Conservation (phyloP, 2,113 vertebrate species). For the Arvicanthis niloticus region DNA sequence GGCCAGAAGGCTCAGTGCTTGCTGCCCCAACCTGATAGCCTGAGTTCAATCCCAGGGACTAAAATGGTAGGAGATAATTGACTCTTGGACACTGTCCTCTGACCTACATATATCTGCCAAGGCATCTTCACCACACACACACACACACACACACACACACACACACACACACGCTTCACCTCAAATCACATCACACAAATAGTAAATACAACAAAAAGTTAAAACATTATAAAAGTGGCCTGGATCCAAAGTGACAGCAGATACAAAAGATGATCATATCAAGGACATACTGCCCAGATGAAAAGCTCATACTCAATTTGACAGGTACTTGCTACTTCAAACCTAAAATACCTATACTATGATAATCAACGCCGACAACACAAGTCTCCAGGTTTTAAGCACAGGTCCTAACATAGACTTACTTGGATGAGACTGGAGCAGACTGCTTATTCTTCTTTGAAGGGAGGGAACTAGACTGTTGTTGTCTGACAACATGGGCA, state of each 20-base stretch:
- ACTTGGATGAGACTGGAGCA: slow-evolving; percentile 87
- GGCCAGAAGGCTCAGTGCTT: neutral
- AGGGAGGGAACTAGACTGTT: slow-evolving; percentile 87
- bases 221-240: neutral
- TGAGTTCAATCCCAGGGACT: neutral
- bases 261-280: neutral
- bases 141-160: too few relatives aligned
- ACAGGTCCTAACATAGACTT: slow-evolving; percentile 72
- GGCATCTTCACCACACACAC: neutral
- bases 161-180: neutral
- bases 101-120: neutral
- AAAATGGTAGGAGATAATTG: neutral
- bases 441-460: slow-evolving; percentile 94
- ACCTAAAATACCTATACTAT: neutral
- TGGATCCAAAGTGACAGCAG: neutral
- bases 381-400: neutral
- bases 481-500: slow-evolving; percentile 91
- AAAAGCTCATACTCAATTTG: neutral
- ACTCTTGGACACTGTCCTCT: neutral
- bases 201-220: neutral
- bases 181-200: neutral
- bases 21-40: neutral
- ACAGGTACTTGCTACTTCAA: neutral
- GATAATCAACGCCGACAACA: neutral
- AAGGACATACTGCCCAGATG: neutral